A percentile compares a stretch with the other conserved stretches of the same genome.
phyloP scores from a whole-genome alignment of 2,797 vertebrate genomes.

The Onychomys leucogaster region DNA sequence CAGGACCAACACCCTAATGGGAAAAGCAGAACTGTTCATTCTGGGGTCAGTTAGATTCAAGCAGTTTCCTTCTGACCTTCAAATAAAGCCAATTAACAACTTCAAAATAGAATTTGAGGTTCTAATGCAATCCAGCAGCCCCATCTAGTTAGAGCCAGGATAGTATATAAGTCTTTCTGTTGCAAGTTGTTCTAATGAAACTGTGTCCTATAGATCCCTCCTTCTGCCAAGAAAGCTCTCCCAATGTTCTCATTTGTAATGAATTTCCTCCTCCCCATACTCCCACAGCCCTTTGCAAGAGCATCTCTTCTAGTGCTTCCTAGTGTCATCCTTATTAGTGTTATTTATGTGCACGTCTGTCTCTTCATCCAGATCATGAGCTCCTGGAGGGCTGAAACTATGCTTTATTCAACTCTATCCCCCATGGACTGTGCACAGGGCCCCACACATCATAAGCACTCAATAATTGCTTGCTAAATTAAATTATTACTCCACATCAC shows the following conservation, averaged over 20 bases:
- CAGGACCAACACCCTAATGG: neutral
- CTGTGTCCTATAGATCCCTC: neutral
- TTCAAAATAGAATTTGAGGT: slow-evolving; percentile 1
- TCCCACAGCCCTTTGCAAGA: slow-evolving; percentile 12
- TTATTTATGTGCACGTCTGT: slow-evolving; percentile 63
- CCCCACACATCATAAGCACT: slow-evolving; percentile 61
- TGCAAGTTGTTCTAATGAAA: slow-evolving; percentile 49
- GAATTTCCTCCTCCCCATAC: neutral
- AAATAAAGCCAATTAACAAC: neutral
- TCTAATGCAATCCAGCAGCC: neutral
- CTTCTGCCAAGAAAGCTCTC: slow-evolving; percentile 39
- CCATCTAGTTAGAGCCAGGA: neutral
- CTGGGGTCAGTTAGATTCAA: neutral
- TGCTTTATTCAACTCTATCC: slow-evolving; percentile 65
- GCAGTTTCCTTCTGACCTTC: neutral
- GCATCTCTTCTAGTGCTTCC: slow-evolving; percentile 16
- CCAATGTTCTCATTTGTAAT: slow-evolving; percentile 19
- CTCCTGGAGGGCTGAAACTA: slow-evolving; percentile 62
- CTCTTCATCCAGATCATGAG: slow-evolving; percentile 64
- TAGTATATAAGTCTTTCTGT: neutral
- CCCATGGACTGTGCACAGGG: neutral
- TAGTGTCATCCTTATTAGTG: slow-evolving; percentile 63
- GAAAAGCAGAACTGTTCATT: slow-evolving; percentile 19
- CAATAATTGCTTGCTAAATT: slow-evolving; percentile 74
- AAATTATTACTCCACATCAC: slow-evolving; percentile 59